These are phyloP conservation scores for Mycalesis mineus DNA, from an alignment of 2,888 invertebrate species.

Conservation along the genomic window DNA sequence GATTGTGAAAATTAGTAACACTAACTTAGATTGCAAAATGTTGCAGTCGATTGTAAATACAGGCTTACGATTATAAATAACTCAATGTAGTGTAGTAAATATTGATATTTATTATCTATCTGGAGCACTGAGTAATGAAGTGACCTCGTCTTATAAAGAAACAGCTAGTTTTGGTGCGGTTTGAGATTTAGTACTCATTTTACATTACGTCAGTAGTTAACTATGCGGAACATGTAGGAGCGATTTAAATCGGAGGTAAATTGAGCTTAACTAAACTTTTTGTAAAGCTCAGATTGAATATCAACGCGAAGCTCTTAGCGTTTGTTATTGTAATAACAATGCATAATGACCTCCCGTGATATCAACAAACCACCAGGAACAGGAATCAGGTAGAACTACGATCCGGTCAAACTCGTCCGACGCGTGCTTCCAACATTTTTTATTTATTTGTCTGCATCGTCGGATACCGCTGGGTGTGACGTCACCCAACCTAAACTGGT, in stretches of 20 bases:
- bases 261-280: background rate
- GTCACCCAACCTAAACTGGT: slow-evolving; percentile 78
- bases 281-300: background rate
- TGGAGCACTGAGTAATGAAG: slow-evolving; percentile 20
- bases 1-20: slow-evolving; percentile 15
- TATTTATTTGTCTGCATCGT: slow-evolving; percentile 78
- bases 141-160: slow-evolving; percentile 21
- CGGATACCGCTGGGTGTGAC: slow-evolving; percentile 76
- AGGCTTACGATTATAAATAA: slow-evolving; percentile 20
- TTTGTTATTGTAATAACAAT: slow-evolving; percentile 37
- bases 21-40: slow-evolving; percentile 9
- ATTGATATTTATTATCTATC: slow-evolving; percentile 22
- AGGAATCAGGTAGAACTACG: slow-evolving; percentile 78
- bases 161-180: slow-evolving; percentile 16
- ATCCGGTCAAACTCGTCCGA: slow-evolving; percentile 77
- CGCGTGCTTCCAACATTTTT: slow-evolving; percentile 79
- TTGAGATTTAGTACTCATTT: slow-evolving; percentile 10
- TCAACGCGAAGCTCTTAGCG: background rate
- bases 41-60: slow-evolving; percentile 16
- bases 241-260: slow-evolving; percentile 3
- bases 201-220: slow-evolving; percentile 7
- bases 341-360: slow-evolving; percentile 51
- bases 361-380: slow-evolving; percentile 71
- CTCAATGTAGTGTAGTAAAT: slow-evolving; percentile 20
- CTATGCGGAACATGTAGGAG: slow-evolving; percentile 11